phyloP scores from a whole-genome alignment of 2,113 vertebrate genomes.

The Phrynosoma platyrhinos region DNA sequence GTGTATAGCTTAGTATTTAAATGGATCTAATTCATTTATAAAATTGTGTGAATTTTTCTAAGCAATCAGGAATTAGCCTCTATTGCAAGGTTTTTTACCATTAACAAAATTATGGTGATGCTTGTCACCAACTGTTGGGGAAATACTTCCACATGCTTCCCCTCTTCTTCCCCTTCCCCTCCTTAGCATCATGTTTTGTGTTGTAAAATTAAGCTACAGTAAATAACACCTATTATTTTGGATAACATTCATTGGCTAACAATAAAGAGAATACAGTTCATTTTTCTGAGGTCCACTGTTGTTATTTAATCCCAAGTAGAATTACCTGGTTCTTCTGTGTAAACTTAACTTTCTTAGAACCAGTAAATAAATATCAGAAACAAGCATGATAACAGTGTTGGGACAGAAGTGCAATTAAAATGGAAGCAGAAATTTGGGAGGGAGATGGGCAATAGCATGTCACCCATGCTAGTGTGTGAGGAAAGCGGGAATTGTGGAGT shows the following conservation, averaged over 20 bases:
- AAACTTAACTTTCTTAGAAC: constrained; percentile 26
- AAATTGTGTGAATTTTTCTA: constrained; percentile 77
- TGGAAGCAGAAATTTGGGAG: neutral
- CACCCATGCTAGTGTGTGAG: constrained; percentile 32
- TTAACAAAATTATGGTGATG: constrained; percentile 71
- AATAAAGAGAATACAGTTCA: constrained; percentile 87
- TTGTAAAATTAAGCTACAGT: constrained; percentile 83
- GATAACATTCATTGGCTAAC: constrained; percentile 86
- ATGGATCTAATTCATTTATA: constrained; percentile 80
- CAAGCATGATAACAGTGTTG: constrained; percentile 1
- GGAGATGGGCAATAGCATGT: neutral
- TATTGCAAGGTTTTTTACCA: constrained; percentile 67
- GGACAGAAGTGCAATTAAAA: constrained; percentile 16
- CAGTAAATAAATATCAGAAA: neutral
- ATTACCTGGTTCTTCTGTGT: constrained; percentile 22
- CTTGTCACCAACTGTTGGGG: constrained; percentile 71
- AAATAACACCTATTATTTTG: constrained; percentile 82
- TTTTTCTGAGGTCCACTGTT: constrained; percentile 79
- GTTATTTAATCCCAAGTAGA: constrained; percentile 76
- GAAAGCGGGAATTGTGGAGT: constrained; percentile 51
- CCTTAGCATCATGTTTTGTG: constrained; percentile 81
- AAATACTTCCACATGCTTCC: constrained; percentile 73
- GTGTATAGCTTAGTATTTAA: constrained; percentile 77
- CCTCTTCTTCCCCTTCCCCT: constrained; percentile 13
- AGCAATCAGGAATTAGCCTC: constrained; percentile 74